Base-by-base conservation (phyloP, 2,797 vertebrate genomes). In the Epinephelus awoara region DNA sequence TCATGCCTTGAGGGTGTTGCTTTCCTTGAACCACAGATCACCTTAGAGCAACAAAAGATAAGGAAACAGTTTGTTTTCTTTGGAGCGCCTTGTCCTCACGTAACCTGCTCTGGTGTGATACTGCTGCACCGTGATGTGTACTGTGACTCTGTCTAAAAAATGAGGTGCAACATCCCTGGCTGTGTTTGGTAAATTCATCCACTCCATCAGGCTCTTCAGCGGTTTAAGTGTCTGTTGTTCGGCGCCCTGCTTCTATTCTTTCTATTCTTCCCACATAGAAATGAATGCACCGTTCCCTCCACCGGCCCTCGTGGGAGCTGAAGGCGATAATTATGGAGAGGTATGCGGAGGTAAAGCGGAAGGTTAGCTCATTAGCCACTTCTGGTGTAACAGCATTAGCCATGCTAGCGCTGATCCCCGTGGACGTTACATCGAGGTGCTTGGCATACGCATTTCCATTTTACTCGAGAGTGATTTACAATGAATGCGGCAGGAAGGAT, bases 321-420 rank as follows among this genome's bases (percentile, higher is more conserved):
- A 21, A 61, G 70, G 75, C 50, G 61, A 76, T 77, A 82, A 89
- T 84, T 76, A 81, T 21, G 56, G 67, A 55, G 76, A 75, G 83
- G 77, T 78, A 69, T 44, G 71, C 18, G 2, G 68, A 69, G 74
- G 83, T 83, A 85, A 76, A 77, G 77, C 66, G 34, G 78, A 73
- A 80, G 79, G 85, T 80, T 84, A 59, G 86, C 80, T 86, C 85
- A 85, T 89, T 84, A 86, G 89, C 80, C 64, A 55, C 67, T 77
- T 75, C 73, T 80, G 70, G 77, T 63, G 75, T 17, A 75, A 72
- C 74, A n/a, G 52, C 78, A 65, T 88, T 73, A 84, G 80, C 74
- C 50, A 34, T 68, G 86, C 78, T 75, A 58, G 72, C 14, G 1
- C 68, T 29, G 73, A 82, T 86, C 73, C 82, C 85, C 17, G 1